Percentiles rank a stretch among this genome's conserved stretches.
Evolutionary conservation across 2,797 vertebrate species (phyloP).

Genomic region (Acanthurus tractus): DNA sequence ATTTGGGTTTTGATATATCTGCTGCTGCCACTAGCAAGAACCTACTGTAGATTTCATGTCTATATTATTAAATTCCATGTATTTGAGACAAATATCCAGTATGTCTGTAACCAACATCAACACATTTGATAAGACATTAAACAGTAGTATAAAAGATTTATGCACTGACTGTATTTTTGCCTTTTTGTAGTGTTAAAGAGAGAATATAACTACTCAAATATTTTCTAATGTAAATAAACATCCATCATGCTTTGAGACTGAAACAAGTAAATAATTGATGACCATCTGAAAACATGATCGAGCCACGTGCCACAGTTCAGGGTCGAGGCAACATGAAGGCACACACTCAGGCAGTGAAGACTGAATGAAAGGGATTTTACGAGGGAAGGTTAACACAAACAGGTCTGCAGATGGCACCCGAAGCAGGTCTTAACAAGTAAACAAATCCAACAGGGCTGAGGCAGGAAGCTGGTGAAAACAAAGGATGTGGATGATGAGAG

Average conservation of each 20-base stretch:
- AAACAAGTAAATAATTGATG: conserved; percentile 2
- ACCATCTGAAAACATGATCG: neutral
- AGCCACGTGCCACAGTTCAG: neutral
- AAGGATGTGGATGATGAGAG: neutral
- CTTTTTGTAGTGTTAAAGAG: neutral
- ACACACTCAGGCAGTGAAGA: neutral
- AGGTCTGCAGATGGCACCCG: neutral
- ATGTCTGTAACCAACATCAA: neutral
- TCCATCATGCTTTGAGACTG: neutral
- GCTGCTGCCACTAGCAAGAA: neutral
- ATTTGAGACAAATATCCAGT: neutral
- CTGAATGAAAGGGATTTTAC: neutral
- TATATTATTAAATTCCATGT: too few relatives aligned
- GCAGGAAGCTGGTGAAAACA: neutral
- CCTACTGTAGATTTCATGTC: too few relatives aligned
- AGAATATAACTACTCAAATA: neutral
- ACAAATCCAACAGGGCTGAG: neutral
- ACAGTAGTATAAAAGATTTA: neutral
- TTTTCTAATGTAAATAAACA: neutral
- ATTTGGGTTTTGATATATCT: neutral
- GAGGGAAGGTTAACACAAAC: neutral
- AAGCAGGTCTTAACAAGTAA: neutral
- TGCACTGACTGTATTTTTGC: neutral
- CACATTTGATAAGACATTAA: neutral
- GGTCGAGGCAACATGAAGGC: neutral